Evolutionary conservation across 2,797 vertebrate species (phyloP).

Genomic region (Otolemur crassicaudatus): DNA sequence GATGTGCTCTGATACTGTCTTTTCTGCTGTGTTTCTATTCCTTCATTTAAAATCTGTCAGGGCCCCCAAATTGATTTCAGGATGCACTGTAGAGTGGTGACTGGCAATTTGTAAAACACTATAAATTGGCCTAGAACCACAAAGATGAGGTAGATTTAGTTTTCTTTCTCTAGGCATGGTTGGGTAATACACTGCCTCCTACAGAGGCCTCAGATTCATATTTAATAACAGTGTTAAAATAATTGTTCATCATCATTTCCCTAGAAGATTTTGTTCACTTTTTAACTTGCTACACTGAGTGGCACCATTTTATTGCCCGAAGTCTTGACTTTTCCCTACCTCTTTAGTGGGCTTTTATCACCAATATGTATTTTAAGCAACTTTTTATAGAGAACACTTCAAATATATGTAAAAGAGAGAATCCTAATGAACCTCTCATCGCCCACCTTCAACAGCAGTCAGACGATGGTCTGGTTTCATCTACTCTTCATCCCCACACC

Average conservation of each 20-base stretch:
- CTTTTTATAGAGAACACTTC: slow-evolving; percentile 3
- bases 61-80: neutral
- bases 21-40: neutral
- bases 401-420: slow-evolving; percentile 46
- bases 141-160: neutral
- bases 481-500: neutral
- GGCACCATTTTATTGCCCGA: neutral
- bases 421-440: neutral
- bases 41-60: neutral
- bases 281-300: neutral
- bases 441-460: neutral
- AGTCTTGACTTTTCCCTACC: slow-evolving; percentile 17
- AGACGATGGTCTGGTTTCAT: neutral
- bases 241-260: neutral
- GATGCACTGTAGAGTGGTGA: neutral
- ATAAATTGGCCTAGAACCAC: neutral
- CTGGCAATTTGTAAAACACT: neutral
- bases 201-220: neutral
- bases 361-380: neutral
- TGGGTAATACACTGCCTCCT: neutral
- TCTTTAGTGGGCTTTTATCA: neutral
- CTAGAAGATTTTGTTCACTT: neutral
- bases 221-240: neutral
- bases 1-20: neutral
- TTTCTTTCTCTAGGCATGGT: neutral